Base-by-base conservation (phyloP, 2,797 vertebrate species). In the Neostethus bicornis region DNA sequence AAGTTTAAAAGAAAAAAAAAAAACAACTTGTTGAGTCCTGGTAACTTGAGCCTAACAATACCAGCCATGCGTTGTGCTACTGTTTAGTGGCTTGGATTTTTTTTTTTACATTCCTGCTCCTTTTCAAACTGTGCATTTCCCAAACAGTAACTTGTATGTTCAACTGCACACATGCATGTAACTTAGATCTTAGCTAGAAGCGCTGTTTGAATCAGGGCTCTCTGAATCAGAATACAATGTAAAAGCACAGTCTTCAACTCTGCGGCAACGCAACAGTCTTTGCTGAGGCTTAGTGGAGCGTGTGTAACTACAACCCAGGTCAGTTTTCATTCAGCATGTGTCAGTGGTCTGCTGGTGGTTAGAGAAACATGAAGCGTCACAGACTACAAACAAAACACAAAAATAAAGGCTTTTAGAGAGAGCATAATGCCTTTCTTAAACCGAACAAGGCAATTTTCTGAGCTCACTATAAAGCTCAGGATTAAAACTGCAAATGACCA, bases 321-420 rank as follows among this genome's bases (percentile, higher is more conserved):
- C 85, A 72, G 72, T 86, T 78, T 81, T 86, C 79, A 79, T 88
- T 91, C 87, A 82, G 85, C 86, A 85, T 63, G 70, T 84, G 69
- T 83, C 70, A 74, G 84, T 82, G 87, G 89, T 90, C 86, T 91
- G 91, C 91, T 92, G 91, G 89, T 92, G 90, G 78, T 91, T 75
- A 68, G 75, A 85, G 68, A 81, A 74, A 86, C 69, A 31, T 43
- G 81, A 81, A 81, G 76, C 66, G 57, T 57, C 49, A 53, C 53
- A 4, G 44, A 29, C 66, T 80, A 77, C 72, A 51, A 7, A 13
- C 51, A 51, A n/a, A 41, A 19, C 37, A 37, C 20, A 5, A 12
- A 19, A 76, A 67, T 12, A 71, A 73, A 42, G 61, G 64, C 25
- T 62, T 85, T 79, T 32, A 55, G 50, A 39, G 60, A 55, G 45